phyloP scores from a whole-genome alignment of 2,797 vertebrate genomes.

The Karalla daura region DNA sequence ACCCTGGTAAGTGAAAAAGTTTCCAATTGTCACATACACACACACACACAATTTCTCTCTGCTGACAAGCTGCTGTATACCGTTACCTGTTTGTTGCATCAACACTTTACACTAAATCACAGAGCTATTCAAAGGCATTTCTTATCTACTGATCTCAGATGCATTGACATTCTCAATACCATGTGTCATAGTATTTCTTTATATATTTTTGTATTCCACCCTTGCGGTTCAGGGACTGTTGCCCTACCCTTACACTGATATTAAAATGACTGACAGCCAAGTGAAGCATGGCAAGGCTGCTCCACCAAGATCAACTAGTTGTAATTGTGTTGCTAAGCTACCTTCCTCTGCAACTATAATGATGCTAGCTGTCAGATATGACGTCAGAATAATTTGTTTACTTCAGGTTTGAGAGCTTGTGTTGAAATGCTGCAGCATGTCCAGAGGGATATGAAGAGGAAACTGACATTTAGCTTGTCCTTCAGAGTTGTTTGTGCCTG shows the following conservation, averaged over 20 bases:
- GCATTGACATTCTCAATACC: background rate
- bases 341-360: conserved; percentile 28
- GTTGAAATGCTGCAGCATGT: conserved; percentile 6
- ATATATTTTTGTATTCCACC: no score
- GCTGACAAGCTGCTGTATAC: background rate
- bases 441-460: background rate
- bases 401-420: conserved; percentile 27
- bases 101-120: background rate
- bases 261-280: conserved; percentile 33
- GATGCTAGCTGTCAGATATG: conserved; percentile 21
- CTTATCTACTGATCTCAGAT: background rate
- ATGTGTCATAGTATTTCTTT: background rate
- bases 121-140: background rate
- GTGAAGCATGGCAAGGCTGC: conserved; percentile 25
- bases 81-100: background rate
- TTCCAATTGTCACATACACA: conserved; percentile 23
- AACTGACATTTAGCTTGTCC: background rate
- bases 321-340: conserved; percentile 53
- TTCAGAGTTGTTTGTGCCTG: conserved; percentile 26
- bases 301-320: conserved; percentile 35
- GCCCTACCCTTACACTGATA: conserved; percentile 6
- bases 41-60: background rate
- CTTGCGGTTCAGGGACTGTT: conserved; percentile 10
- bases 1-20: conserved; percentile 62
- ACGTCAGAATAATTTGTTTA: conserved; percentile 40